Percentiles rank a stretch among this genome's conserved stretches.
These are phyloP conservation scores for Nothobranchius kuhntae DNA, from an alignment of 2,113 vertebrate species.

Conservation along the genomic window DNA sequence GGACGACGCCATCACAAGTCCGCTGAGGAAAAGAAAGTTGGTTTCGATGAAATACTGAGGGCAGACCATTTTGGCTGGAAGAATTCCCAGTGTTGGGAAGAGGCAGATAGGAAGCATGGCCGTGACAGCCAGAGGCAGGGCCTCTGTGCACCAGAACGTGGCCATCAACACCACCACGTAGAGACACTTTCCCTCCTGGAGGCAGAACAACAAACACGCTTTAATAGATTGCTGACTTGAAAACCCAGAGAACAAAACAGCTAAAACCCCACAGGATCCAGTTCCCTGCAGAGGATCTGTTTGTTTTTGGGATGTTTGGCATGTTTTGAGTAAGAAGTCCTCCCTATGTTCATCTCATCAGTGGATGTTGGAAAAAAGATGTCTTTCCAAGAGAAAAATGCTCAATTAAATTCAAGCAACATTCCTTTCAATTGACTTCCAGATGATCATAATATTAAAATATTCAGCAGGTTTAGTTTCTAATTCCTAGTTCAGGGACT, in stretches of 20 bases:
- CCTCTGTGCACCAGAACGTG: conserved; percentile 93
- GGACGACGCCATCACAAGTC: conserved; percentile 93
- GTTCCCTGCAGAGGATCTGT: background rate
- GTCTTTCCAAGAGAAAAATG: too few relatives aligned
- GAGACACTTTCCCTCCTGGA: conserved; percentile 94
- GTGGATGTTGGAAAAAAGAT: too few relatives aligned
- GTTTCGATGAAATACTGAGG: conserved; percentile 96
- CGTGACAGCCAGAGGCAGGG: conserved; percentile 91
- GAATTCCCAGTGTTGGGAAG: conserved; percentile 91
- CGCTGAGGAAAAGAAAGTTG: conserved; percentile 96
- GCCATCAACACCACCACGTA: conserved; percentile 95
- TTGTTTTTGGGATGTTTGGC: background rate
- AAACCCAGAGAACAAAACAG: background rate
- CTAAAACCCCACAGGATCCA: background rate
- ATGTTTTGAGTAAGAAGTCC: too few relatives aligned
- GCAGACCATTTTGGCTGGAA: conserved; percentile 89
- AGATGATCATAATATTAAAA: background rate
- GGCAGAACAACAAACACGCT: conserved; percentile 3
- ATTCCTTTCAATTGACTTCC: too few relatives aligned
- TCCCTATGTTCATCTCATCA: too few relatives aligned
- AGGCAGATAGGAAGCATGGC: conserved; percentile 93
- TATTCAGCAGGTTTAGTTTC: background rate
- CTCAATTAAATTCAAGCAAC: too few relatives aligned
- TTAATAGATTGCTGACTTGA: background rate
- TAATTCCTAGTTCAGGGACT: too few relatives aligned